These are phyloP conservation scores for Drosophila bipectinata DNA, from an alignment of 1,140 invertebrate species.

Conservation along the genomic window DNA sequence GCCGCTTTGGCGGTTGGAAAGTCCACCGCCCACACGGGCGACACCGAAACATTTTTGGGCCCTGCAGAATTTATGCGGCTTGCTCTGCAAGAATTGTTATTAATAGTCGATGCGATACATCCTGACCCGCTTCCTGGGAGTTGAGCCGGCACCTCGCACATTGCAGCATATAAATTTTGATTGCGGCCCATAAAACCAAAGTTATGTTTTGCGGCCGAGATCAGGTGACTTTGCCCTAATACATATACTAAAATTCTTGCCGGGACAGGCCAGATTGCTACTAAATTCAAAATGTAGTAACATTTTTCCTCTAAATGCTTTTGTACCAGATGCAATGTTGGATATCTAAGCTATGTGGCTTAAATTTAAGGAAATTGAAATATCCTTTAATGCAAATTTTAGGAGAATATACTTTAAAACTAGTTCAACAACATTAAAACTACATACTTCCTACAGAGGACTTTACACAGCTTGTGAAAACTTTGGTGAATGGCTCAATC, in stretches of 20 bases:
- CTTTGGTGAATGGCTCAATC: constrained; percentile 26
- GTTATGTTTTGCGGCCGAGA: constrained; percentile 37
- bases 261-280: constrained; percentile 1
- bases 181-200: constrained; percentile 48
- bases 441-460: background rate
- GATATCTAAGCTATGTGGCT: no score
- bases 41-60: constrained; percentile 23
- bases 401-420: background rate
- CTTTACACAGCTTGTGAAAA: background rate
- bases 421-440: background rate
- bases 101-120: constrained; percentile 57
- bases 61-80: constrained; percentile 31
- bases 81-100: constrained; percentile 53
- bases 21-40: constrained; percentile 9
- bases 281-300: no score
- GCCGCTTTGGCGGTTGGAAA: constrained; percentile 9
- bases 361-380: background rate
- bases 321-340: background rate
- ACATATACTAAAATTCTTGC: constrained; percentile 12
- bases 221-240: constrained; percentile 30
- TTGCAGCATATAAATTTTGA: constrained; percentile 57
- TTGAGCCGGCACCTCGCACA: constrained; percentile 11
- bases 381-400: background rate
- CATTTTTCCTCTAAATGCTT: background rate
- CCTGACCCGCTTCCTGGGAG: constrained; percentile 5